Conservation (phyloP, 2,888 invertebrate species). For the Tethea ocularis region DNA sequence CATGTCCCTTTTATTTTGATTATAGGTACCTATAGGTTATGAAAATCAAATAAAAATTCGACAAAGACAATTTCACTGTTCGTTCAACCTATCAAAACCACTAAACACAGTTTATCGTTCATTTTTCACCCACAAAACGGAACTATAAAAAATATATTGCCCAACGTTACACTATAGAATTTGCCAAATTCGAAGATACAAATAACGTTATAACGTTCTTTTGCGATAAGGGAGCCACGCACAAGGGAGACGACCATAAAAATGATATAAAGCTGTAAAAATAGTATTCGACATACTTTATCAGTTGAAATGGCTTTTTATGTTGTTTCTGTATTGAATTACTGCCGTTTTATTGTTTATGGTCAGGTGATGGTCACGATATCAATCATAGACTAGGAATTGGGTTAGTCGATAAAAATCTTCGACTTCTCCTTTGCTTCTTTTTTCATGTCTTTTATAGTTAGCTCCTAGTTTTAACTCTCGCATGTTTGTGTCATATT, state of each 20-base stretch:
- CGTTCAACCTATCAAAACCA: constrained; percentile 16
- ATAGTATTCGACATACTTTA: constrained; percentile 20
- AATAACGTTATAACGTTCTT: constrained; percentile 38
- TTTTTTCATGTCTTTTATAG: no score
- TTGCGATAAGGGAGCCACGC: constrained; percentile 39
- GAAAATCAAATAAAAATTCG: not conserved
- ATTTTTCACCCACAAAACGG: constrained; percentile 40
- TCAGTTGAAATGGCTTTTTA: constrained; percentile 2
- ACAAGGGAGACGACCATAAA: constrained; percentile 47
- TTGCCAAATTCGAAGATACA: constrained; percentile 40
- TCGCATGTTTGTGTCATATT: no score
- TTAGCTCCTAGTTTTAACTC: no score
- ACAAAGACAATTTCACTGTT: not conserved
- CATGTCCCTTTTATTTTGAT: no score
- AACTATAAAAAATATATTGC: constrained; percentile 59
- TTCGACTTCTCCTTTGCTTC: no score
- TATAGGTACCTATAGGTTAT: not conserved
- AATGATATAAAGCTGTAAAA: constrained; percentile 57
- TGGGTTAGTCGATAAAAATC: not conserved
- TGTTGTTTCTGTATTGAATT: not conserved
- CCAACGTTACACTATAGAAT: constrained; percentile 52
- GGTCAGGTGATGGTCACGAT: constrained; percentile 7
- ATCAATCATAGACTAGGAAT: not conserved
- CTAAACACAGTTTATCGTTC: constrained; percentile 19
- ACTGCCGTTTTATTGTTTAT: constrained; percentile 2